Conservation (phyloP, 2,113 vertebrate species). For the Xenotilapia caudafasciata region DNA sequence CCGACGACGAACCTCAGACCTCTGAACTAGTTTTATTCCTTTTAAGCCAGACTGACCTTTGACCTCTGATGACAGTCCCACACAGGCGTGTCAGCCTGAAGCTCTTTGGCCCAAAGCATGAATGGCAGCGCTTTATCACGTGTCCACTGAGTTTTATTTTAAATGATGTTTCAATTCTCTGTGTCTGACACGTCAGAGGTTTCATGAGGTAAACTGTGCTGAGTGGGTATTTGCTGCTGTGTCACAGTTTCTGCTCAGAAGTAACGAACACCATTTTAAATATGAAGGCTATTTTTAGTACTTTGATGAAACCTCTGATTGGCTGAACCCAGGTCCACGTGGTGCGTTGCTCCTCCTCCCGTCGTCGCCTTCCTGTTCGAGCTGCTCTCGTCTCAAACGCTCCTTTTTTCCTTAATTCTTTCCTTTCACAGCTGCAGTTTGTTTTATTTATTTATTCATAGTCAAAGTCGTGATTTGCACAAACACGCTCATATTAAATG, state of each 20-base stretch:
- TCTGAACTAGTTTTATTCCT: neutral
- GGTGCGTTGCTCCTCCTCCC: neutral
- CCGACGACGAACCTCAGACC: neutral
- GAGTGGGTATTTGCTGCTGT: neutral
- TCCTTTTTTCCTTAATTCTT: neutral
- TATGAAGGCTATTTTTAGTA: neutral
- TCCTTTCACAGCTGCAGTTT: neutral
- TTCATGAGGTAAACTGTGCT: neutral
- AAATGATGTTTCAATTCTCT: too few species aligned
- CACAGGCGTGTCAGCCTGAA: neutral
- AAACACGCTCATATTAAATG: neutral
- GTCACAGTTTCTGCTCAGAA: neutral
- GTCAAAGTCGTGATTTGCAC: neutral
- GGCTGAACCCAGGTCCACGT: neutral
- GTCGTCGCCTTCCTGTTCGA: neutral
- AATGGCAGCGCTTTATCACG: neutral
- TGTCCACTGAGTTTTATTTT: neutral
- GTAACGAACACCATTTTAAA: neutral
- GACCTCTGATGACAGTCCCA: neutral
- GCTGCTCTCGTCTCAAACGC: neutral
- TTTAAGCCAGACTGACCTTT: neutral
- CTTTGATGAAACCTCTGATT: neutral
- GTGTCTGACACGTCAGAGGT: accelerated
- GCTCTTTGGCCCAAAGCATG: neutral
- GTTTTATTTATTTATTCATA: neutral